phyloP scores from a whole-genome alignment of 2,797 vertebrate genomes.

The Acrocephalus scirpaceus region DNA sequence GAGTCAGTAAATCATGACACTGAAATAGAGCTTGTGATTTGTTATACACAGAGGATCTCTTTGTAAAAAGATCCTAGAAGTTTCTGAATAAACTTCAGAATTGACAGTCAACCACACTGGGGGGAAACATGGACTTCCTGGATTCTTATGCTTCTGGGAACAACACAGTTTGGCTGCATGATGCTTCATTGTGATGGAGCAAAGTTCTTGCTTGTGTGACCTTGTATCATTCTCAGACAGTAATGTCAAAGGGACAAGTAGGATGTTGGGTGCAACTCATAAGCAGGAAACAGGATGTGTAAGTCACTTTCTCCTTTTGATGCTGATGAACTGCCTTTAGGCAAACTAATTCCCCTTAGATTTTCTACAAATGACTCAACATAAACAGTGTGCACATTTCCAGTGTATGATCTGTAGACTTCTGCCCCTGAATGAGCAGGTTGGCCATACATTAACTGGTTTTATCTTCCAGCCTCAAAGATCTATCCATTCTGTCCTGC shows the following conservation, averaged over 20 bases:
- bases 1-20: background rate
- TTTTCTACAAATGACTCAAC: background rate
- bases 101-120: background rate
- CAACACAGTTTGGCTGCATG: background rate
- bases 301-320: background rate
- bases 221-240: background rate
- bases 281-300: background rate
- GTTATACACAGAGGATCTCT: background rate
- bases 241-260: background rate
- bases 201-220: background rate
- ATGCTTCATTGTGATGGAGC: background rate
- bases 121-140: background rate
- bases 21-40: background rate
- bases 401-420: background rate
- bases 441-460: background rate
- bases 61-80: background rate
- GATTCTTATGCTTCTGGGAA: background rate
- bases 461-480: background rate
- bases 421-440: background rate
- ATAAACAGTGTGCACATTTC: background rate
- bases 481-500: background rate
- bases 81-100: background rate
- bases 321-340: background rate
- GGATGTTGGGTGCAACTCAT: background rate
- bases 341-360: background rate